Conservation (phyloP, 2,113 vertebrate genomes). For the Silurus meridionalis region DNA sequence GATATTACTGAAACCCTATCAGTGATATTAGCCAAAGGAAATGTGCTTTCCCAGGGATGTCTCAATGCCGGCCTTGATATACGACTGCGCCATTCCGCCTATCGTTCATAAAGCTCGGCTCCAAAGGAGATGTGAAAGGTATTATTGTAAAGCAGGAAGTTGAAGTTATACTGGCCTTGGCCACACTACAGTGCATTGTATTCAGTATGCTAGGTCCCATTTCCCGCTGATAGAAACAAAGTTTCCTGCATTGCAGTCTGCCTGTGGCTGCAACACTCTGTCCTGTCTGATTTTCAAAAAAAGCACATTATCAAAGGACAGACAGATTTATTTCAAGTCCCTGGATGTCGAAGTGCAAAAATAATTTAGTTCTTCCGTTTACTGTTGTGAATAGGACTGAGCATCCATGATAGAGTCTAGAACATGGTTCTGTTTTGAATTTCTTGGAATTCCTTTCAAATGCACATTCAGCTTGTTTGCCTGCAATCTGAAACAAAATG, state of each 20-base stretch:
- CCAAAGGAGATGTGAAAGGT: conserved; percentile 13
- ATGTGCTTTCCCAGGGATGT: conserved; percentile 46
- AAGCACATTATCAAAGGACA: not conserved
- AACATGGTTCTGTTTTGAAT: not conserved
- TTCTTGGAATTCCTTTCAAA: not conserved
- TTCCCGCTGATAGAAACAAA: conserved; percentile 4
- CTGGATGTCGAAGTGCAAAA: not conserved
- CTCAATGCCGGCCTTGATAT: conserved; percentile 48
- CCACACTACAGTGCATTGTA: conserved; percentile 36
- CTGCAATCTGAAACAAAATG: not conserved
- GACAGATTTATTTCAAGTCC: not conserved
- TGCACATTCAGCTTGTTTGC: not conserved
- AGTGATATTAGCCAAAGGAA: conserved; percentile 56
- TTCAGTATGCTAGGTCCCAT: conserved; percentile 1
- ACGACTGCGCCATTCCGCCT: conserved; percentile 39
- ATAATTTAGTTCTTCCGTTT: not conserved
- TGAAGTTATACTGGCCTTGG: conserved; percentile 38
- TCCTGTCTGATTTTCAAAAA: conserved; percentile 17
- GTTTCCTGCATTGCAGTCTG: not conserved
- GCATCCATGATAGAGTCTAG: not conserved
- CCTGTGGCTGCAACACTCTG: not conserved
- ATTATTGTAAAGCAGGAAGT: conserved; percentile 50
- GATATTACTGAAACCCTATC: conserved; percentile 53
- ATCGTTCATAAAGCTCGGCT: conserved; percentile 43
- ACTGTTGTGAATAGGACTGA: not conserved